Conservation (phyloP, 2,797 vertebrate genomes). For the Hydrolagus colliei region DNA sequence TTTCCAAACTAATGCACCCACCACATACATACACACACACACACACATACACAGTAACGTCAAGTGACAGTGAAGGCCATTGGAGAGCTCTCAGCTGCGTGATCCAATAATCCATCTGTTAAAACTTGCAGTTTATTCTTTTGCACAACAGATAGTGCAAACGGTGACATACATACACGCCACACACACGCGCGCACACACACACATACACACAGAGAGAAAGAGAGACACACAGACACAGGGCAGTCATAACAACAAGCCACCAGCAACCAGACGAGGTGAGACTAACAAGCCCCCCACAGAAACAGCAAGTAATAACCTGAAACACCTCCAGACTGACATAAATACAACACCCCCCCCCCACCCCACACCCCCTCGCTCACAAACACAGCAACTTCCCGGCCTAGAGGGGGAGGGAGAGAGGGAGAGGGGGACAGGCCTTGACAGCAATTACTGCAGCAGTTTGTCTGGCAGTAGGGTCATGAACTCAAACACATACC, state of each 20-base stretch:
- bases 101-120: background rate
- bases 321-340: too few species aligned
- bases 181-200: too few species aligned
- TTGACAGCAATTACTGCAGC: constrained; percentile 11
- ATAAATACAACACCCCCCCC: too few species aligned
- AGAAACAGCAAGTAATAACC: background rate
- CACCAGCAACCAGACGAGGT: background rate
- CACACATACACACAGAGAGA: too few species aligned
- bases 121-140: constrained; percentile 1
- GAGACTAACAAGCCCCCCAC: background rate
- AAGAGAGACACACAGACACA: too few species aligned
- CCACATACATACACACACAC: too few species aligned
- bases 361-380: background rate
- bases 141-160: too few species aligned
- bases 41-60: too few species aligned
- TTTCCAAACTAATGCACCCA: too few species aligned
- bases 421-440: background rate
- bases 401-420: background rate
- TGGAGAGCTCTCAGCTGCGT: background rate
- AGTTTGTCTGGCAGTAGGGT: constrained; percentile 49
- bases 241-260: background rate
- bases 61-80: background rate
- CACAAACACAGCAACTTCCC: background rate
- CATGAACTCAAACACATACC: constrained; percentile 63
- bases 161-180: background rate